phyloP scores from a whole-genome alignment of 2,113 vertebrate species.

The Platanista minor region DNA sequence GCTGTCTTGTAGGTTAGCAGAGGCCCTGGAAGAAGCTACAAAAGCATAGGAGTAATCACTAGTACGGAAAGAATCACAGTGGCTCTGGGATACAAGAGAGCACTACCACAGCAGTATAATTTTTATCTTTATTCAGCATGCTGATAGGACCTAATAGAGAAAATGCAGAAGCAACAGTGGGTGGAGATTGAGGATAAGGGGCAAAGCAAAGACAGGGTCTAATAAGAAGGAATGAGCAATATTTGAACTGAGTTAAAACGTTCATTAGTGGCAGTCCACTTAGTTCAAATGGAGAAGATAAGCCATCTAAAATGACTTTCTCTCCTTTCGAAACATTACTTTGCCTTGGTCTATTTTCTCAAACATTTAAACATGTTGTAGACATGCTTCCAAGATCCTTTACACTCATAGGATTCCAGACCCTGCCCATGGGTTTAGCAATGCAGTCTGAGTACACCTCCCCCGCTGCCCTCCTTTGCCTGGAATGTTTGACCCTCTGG shows the following conservation, averaged over 20 bases:
- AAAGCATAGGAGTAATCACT: background rate
- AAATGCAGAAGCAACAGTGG: background rate
- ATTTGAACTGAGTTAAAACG: background rate
- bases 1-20: background rate
- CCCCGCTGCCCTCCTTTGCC: background rate
- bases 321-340: slow-evolving; percentile 29
- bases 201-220: background rate
- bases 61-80: background rate
- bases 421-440: background rate
- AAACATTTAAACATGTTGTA: background rate
- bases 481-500: background rate
- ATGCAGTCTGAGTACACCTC: background rate
- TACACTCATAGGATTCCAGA: background rate
- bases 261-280: background rate
- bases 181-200: background rate
- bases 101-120: background rate
- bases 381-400: background rate
- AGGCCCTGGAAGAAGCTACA: background rate
- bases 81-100: background rate
- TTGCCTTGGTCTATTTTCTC: background rate
- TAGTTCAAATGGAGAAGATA: background rate
- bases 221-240: background rate
- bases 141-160: background rate
- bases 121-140: background rate
- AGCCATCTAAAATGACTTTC: background rate